These are phyloP conservation scores for Morbakka virulenta DNA, from an alignment of 30 jellyfish, hydroid and myxozoan species.

Conservation along the genomic window DNA sequence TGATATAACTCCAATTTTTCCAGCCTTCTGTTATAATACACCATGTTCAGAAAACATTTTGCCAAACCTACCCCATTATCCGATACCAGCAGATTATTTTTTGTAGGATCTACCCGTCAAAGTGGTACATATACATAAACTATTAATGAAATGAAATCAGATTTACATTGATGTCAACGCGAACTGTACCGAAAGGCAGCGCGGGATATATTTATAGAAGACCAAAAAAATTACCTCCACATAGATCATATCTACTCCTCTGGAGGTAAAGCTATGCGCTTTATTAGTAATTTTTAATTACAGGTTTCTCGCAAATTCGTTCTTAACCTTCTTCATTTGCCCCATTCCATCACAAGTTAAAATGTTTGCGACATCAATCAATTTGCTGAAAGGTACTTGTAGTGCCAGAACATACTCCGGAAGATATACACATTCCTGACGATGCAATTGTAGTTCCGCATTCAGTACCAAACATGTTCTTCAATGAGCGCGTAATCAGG, in stretches of 20 bases:
- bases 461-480: too few relatives aligned
- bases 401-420: too few relatives aligned
- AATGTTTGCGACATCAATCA: too few relatives aligned
- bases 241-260: background rate
- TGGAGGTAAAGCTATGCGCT: slow-evolving; percentile 8
- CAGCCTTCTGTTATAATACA: background rate
- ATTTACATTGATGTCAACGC: slow-evolving; percentile 10
- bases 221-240: background rate
- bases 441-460: too few relatives aligned
- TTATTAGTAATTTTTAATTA: background rate
- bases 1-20: background rate
- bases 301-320: too few relatives aligned
- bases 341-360: too few relatives aligned
- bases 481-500: too few relatives aligned
- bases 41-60: slow-evolving; percentile 7
- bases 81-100: slow-evolving; percentile 8
- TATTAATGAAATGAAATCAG: background rate
- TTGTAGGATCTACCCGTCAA: background rate
- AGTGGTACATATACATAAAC: background rate
- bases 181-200: slow-evolving; percentile 2
- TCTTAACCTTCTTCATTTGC: too few relatives aligned
- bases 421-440: too few relatives aligned
- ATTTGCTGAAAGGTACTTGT: too few relatives aligned
- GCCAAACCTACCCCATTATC: too few relatives aligned
- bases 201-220: background rate